Conservation (phyloP, 2,797 vertebrate species). For the Helarctos malayanus region DNA sequence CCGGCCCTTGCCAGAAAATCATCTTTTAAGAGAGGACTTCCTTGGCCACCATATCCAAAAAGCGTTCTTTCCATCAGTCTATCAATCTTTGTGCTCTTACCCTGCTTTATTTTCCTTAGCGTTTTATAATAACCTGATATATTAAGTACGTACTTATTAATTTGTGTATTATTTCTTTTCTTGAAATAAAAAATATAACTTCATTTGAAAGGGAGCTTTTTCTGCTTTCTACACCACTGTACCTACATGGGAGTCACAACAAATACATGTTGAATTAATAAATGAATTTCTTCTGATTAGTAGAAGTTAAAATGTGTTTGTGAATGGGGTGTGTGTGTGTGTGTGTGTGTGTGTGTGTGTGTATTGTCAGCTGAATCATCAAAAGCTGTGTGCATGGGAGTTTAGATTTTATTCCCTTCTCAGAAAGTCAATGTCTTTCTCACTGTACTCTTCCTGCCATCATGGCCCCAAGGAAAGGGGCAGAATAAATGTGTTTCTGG, state of each 20-base stretch:
- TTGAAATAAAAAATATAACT: constrained; percentile 46
- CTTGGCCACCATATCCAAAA: background rate
- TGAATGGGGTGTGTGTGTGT: background rate
- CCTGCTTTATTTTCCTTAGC: background rate
- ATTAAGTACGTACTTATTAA: background rate
- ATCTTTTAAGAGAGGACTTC: background rate
- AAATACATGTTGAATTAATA: background rate
- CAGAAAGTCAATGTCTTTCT: background rate
- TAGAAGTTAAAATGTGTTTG: background rate
- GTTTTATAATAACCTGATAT: background rate
- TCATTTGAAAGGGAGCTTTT: background rate
- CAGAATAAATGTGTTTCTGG: background rate
- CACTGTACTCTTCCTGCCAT: background rate
- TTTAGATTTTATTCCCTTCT: constrained; percentile 35
- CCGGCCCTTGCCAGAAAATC: background rate
- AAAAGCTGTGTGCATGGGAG: background rate
- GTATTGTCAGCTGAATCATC: background rate
- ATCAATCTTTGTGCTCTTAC: background rate
- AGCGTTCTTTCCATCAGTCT: background rate
- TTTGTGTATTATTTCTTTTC: background rate
- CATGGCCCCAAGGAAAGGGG: background rate
- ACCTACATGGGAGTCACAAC: background rate
- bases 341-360: background rate
- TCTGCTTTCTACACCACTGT: background rate
- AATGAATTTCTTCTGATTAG: constrained; percentile 11